Conservation (phyloP, 2,888 invertebrate species). For the Synergus gifuensis region DNA sequence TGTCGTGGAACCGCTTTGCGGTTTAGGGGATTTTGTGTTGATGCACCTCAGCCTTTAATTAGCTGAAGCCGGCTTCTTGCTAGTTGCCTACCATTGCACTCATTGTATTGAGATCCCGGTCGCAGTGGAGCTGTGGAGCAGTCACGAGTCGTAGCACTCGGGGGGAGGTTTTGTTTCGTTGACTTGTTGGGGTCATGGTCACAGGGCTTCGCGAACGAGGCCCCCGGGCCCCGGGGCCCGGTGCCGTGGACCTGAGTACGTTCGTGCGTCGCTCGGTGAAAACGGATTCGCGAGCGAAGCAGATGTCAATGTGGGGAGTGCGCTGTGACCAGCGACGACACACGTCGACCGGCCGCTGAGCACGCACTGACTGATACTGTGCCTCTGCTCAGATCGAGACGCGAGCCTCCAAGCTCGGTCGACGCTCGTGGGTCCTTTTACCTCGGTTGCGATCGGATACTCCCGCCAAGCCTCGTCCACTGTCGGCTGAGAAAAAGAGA, state of each 20-base stretch:
- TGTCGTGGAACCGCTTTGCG: neutral
- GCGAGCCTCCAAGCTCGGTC: slow-evolving; percentile 37
- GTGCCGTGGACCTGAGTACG: slow-evolving; percentile 49
- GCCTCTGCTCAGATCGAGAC: slow-evolving; percentile 23
- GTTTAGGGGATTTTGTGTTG: neutral
- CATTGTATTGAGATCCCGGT: neutral
- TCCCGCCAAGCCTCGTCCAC: slow-evolving; percentile 22
- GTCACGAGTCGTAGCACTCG: slow-evolving; percentile 36
- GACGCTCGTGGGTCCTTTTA: slow-evolving; percentile 42
- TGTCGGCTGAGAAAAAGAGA: neutral
- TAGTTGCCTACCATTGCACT: neutral
- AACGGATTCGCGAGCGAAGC: slow-evolving; percentile 45
- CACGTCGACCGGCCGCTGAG: slow-evolving; percentile 74
- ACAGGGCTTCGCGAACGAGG: slow-evolving; percentile 50
- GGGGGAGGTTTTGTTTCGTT: slow-evolving; percentile 8
- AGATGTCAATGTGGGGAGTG: slow-evolving; percentile 40
- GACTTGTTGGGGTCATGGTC: slow-evolving; percentile 52
- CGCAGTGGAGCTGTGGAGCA: neutral
- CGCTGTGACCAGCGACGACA: slow-evolving; percentile 59
- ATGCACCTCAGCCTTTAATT: neutral
- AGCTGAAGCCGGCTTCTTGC: neutral
- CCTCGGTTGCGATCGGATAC: slow-evolving; percentile 29
- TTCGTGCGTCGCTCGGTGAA: slow-evolving; percentile 16
- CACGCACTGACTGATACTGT: slow-evolving; percentile 68
- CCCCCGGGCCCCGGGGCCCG: slow-evolving; percentile 63